Base-by-base conservation (phyloP, 2,888 invertebrate genomes). In the Sipha maydis region DNA sequence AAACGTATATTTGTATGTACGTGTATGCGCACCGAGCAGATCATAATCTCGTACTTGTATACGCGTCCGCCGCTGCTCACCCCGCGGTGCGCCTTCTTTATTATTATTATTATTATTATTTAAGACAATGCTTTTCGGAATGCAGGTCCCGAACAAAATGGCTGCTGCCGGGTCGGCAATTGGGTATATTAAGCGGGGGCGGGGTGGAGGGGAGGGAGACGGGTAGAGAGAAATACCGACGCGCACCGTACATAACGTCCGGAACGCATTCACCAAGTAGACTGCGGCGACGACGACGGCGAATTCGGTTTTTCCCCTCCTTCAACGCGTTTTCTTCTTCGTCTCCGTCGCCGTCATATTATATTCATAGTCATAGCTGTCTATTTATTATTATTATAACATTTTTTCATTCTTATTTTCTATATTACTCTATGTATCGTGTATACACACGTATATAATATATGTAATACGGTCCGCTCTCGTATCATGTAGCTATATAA, bases 71-170 rank as follows among this genome's bases (percentile, higher is more conserved):
- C 78, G 19, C 38, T 17, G 75, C 69, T 88, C 82, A 82, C 80
- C 80, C 88, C 80, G 75, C 86, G 73, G 86, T 79, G 79, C 69
- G 48, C 25, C 61, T 85, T 85, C 77, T 79, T 79, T 77, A 54
- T 85, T 54, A 85, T 77, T 76, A 38, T 76, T 76, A 77, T 78
- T 85, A 77, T 85, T 78, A 76, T 85, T 61, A 76, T 85, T 76
- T 88, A 88, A 88, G 88, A 88, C 88, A 88, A 88, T 88, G 88
- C 88, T 73, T 88, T 88, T 88, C 75, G 88, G 88, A 88, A 88
- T 88, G 88, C 88, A 75, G 80, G 88, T 79, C 73, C 73, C 80
- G 82, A 82, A 88, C 88, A 88, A 88, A 88, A 88, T 88, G 88
- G 88, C 88, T 80, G 88, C 80, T n/a, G 54, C 82, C 41, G 73